A percentile compares a stretch with the other conserved stretches of the same genome.
These are phyloP conservation scores for Phyllotreta striolata DNA, from an alignment of 2,888 invertebrate species.

Conservation along the genomic window DNA sequence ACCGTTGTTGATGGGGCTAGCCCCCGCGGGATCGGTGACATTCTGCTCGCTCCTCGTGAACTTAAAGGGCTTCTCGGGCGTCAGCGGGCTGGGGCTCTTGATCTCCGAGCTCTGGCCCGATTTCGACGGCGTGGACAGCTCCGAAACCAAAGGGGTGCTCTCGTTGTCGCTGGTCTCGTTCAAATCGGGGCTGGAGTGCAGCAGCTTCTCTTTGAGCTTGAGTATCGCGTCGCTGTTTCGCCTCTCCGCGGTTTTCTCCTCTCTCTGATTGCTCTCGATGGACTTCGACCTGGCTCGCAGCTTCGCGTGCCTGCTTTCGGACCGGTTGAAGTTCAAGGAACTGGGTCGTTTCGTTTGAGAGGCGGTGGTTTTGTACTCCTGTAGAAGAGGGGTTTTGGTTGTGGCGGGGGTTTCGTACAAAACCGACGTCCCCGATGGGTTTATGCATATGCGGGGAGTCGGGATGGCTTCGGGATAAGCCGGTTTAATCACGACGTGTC, in stretches of 20 bases:
- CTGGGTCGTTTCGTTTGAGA: conserved; percentile 51
- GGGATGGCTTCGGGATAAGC: conserved; percentile 41
- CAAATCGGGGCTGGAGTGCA: conserved; percentile 57
- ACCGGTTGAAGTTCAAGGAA: conserved; percentile 50
- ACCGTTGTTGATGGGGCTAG: conserved; percentile 40
- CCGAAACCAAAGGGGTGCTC: conserved; percentile 71
- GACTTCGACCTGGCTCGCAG: conserved; percentile 54
- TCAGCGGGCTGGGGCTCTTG: conserved; percentile 50
- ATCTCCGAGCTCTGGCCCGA: conserved; percentile 51
- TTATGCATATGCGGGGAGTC: conserved; percentile 46
- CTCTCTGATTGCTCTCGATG: conserved; percentile 51
- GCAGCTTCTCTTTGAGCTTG: conserved; percentile 57
- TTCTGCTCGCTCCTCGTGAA: conserved; percentile 50
- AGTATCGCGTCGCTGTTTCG: conserved; percentile 55
- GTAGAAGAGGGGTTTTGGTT: conserved; percentile 44
- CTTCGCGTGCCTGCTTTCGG: conserved; percentile 45
- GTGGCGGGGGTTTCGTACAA: conserved; percentile 46
- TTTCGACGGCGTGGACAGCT: conserved; percentile 54
- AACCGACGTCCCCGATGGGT: conserved; percentile 44
- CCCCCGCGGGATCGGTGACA: conserved; percentile 47
- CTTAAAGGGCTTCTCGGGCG: conserved; percentile 44
- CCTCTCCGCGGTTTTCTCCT: conserved; percentile 44
- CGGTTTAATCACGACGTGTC: conserved; percentile 56
- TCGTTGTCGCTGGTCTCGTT: conserved; percentile 69
- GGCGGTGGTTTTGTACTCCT: conserved; percentile 45